phyloP scores from a whole-genome alignment of 2,113 vertebrate genomes.

The Daboia siamensis region DNA sequence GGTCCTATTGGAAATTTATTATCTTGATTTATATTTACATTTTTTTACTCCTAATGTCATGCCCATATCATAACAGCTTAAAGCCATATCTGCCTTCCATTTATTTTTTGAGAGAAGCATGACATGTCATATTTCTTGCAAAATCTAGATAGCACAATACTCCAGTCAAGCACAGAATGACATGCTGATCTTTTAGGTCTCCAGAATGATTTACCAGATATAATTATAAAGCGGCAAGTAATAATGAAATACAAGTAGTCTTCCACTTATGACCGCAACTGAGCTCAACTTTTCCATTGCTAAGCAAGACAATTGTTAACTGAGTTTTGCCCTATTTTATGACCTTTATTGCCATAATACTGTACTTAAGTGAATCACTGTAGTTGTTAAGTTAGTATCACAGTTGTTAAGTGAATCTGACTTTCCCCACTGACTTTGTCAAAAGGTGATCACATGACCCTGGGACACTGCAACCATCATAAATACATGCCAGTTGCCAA shows the following conservation, averaged over 20 bases:
- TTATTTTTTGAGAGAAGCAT: neutral
- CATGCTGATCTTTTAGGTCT: neutral
- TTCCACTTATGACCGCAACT: neutral
- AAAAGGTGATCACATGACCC: neutral
- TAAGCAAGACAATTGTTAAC: neutral
- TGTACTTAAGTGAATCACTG: neutral
- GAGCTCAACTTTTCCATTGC: neutral
- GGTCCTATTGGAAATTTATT: neutral
- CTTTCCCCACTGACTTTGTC: neutral
- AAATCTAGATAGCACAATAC: neutral
- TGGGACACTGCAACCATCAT: neutral
- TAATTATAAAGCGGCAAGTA: neutral
- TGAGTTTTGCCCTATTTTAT: neutral
- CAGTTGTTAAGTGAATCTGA: neutral
- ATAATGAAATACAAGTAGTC: neutral
- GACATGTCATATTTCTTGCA: neutral
- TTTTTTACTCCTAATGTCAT: neutral
- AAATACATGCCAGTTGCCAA: neutral
- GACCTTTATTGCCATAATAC: neutral
- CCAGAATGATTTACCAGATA: neutral
- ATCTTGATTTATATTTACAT: neutral
- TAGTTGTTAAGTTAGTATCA: neutral
- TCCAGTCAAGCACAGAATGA: neutral
- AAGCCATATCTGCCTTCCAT: neutral
- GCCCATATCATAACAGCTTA: neutral